These are phyloP conservation scores for Eilema sororculum DNA, from an alignment of 2,888 invertebrate species.

Conservation along the genomic window DNA sequence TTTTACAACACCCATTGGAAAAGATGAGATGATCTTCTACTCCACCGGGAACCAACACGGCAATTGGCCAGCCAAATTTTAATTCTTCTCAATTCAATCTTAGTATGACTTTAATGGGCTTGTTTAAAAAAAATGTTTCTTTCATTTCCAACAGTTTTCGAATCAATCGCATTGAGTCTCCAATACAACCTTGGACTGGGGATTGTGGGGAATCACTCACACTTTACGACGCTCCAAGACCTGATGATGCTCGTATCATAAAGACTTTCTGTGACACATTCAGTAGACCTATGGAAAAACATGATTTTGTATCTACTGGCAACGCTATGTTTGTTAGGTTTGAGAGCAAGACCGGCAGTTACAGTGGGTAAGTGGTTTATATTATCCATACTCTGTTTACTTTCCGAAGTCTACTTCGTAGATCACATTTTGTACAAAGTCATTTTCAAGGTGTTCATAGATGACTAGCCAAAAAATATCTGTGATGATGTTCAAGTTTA, in stretches of 20 bases:
- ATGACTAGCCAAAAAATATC: too few relatives aligned
- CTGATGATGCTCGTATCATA: conserved; percentile 96
- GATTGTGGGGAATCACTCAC: conserved; percentile 97
- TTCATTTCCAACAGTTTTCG: conserved; percentile 89
- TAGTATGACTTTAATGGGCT: too few relatives aligned
- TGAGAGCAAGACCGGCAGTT: conserved; percentile 96
- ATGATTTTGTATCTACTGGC: conserved; percentile 96
- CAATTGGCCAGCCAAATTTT: too few relatives aligned
- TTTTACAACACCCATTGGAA: too few relatives aligned
- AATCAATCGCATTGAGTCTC: conserved; percentile 95
- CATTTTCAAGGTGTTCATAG: too few relatives aligned
- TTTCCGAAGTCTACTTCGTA: too few relatives aligned
- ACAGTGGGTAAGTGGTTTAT: conserved; percentile 90
- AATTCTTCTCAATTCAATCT: too few relatives aligned
- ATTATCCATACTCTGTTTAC: neutral
- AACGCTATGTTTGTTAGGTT: conserved; percentile 95
- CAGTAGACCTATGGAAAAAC: conserved; percentile 96
- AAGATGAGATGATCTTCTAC: too few relatives aligned
- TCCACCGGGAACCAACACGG: too few relatives aligned
- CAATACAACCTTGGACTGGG: conserved; percentile 94
- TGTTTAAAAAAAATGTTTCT: neutral
- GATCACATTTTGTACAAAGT: too few relatives aligned
- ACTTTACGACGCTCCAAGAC: conserved; percentile 94
- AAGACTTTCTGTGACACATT: conserved; percentile 98
- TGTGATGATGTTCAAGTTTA: too few relatives aligned